Evolutionary conservation across 2,797 vertebrate genomes (phyloP).

Genomic region (Eulemur albifrons): DNA sequence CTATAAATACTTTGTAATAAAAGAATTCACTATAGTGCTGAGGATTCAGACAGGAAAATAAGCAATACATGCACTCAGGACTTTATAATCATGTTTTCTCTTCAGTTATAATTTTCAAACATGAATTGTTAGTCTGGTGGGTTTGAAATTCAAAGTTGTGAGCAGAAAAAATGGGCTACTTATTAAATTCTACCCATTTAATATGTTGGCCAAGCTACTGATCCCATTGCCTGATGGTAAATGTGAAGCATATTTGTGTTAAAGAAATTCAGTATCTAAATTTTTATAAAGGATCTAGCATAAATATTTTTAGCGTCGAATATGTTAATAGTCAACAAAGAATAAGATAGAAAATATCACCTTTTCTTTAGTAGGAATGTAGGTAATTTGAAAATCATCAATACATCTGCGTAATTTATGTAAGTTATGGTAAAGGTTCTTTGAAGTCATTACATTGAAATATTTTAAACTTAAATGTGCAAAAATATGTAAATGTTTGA

Average conservation of each 20-base stretch:
- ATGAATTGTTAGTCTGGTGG: neutral
- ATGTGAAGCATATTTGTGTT: neutral
- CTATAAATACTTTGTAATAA: neutral
- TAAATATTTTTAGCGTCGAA: neutral
- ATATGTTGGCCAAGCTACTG: neutral
- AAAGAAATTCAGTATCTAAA: neutral
- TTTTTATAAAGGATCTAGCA: neutral
- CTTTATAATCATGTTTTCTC: neutral
- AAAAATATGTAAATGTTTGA: slow-evolving; percentile 29
- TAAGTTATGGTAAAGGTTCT: neutral
- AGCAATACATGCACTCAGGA: neutral
- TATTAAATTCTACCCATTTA: neutral
- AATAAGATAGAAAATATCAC: neutral
- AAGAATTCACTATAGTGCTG: neutral
- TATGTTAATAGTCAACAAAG: neutral
- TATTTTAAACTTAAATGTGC: slow-evolving; percentile 34
- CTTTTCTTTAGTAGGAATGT: neutral
- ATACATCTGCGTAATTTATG: neutral
- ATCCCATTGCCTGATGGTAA: neutral
- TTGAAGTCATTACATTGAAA: neutral
- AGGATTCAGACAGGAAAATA: neutral
- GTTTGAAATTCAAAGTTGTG: neutral
- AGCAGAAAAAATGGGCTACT: neutral
- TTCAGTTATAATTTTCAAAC: neutral
- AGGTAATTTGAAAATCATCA: neutral